Evolutionary conservation across 2,797 vertebrate genomes (phyloP).

Genomic region (Hapalemur alaotrensis): DNA sequence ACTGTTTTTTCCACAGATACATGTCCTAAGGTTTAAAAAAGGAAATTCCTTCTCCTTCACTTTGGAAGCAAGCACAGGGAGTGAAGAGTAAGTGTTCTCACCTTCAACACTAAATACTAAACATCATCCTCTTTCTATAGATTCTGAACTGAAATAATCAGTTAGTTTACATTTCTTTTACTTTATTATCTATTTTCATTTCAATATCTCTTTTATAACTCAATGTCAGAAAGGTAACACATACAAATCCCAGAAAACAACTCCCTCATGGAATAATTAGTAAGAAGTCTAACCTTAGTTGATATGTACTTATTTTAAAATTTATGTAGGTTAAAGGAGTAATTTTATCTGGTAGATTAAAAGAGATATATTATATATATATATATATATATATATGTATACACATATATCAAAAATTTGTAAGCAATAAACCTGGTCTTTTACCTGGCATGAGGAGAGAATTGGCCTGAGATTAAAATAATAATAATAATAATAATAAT

Average conservation of each 20-base stretch:
- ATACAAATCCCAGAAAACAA: background rate
- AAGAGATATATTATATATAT: background rate
- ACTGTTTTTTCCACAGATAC: background rate
- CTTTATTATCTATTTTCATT: background rate
- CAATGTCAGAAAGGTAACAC: background rate
- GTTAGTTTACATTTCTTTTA: background rate
- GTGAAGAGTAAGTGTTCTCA: background rate
- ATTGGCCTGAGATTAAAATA: background rate
- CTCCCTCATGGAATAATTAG: background rate
- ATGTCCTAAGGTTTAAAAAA: background rate
- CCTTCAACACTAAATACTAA: background rate
- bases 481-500: background rate
- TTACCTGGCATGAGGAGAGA: background rate
- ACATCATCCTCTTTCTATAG: background rate
- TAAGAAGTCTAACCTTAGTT: background rate
- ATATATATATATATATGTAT: background rate
- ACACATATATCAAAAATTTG: background rate
- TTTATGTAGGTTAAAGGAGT: background rate
- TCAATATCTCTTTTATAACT: background rate
- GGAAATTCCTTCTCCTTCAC: background rate
- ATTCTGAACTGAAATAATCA: background rate
- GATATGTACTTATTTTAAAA: background rate
- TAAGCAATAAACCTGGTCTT: background rate
- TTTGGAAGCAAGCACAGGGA: background rate
- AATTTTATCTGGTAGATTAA: background rate